Percentiles rank a stretch among this genome's conserved stretches.
phyloP scores from a whole-genome alignment of 2,113 vertebrate genomes.

The Cyprinus carpio region DNA sequence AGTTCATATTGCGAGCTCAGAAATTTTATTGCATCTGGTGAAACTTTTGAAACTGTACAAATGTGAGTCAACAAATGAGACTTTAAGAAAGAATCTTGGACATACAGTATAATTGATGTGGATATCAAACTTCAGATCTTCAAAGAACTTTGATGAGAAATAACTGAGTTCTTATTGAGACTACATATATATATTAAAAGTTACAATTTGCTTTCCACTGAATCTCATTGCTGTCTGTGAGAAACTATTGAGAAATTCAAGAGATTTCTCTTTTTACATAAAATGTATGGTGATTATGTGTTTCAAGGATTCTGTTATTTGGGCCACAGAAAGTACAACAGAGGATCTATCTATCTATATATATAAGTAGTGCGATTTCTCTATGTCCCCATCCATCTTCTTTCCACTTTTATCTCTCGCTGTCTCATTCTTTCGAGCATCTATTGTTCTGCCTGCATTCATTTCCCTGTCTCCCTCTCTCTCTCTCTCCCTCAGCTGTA shows the following conservation, averaged over 20 bases:
- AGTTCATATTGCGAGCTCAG: too few relatives aligned
- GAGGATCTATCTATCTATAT: background rate
- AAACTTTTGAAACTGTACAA: too few relatives aligned
- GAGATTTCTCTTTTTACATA: background rate
- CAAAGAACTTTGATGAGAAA: too few relatives aligned
- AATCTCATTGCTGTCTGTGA: background rate
- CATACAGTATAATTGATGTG: too few relatives aligned
- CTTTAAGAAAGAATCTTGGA: too few relatives aligned
- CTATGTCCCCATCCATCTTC: background rate
- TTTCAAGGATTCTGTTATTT: background rate
- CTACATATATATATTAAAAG: too few relatives aligned
- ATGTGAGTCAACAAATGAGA: too few relatives aligned
- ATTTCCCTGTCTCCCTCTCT: conserved; percentile 11
- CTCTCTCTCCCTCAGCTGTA: background rate
- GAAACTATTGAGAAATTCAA: background rate
- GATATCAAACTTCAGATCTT: too few relatives aligned
- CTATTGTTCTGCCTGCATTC: conserved; percentile 14
- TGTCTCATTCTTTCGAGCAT: background rate
- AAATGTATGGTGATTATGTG: background rate
- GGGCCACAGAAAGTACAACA: background rate
- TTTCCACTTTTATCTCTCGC: background rate
- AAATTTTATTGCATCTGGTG: too few relatives aligned
- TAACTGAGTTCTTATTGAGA: too few relatives aligned
- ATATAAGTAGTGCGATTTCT: background rate
- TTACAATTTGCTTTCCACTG: background rate